These are phyloP conservation scores for Echiichthys vipera DNA, from an alignment of 2,797 vertebrate species.

Conservation along the genomic window DNA sequence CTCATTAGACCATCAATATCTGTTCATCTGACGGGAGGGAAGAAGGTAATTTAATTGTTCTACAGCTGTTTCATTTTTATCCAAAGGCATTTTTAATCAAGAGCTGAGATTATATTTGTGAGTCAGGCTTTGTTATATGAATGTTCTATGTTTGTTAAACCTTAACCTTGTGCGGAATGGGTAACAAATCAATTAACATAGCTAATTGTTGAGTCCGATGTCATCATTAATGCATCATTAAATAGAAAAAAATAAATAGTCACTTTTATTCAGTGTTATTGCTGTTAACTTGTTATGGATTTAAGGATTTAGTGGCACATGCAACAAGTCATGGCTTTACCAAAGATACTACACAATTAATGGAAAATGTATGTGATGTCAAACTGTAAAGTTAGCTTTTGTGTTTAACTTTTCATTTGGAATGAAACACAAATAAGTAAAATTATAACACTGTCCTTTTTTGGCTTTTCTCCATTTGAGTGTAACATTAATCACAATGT, in stretches of 20 bases:
- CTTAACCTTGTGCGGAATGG: background rate
- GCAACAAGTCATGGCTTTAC: background rate
- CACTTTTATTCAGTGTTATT: background rate
- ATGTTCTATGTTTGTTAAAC: background rate
- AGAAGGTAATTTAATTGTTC: constrained; percentile 59
- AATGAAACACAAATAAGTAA: background rate
- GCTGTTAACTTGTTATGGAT: background rate
- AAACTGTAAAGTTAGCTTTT: background rate
- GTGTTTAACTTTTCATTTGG: background rate
- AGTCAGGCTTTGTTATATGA: background rate
- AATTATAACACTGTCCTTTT: background rate
- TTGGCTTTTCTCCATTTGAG: background rate
- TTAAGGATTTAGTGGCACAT: background rate
- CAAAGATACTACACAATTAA: background rate
- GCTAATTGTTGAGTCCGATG: background rate
- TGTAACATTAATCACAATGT: background rate
- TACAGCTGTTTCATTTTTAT: background rate
- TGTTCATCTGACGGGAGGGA: constrained; percentile 44
- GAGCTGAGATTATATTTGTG: background rate
- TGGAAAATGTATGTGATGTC: background rate
- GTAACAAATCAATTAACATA: constrained; percentile 18
- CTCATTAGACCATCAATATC: constrained; percentile 43
- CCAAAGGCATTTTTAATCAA: background rate
- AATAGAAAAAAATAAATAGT: background rate
- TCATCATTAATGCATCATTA: background rate